Conservation (phyloP, 2,888 invertebrate species). For the Chirona hameri region DNA sequence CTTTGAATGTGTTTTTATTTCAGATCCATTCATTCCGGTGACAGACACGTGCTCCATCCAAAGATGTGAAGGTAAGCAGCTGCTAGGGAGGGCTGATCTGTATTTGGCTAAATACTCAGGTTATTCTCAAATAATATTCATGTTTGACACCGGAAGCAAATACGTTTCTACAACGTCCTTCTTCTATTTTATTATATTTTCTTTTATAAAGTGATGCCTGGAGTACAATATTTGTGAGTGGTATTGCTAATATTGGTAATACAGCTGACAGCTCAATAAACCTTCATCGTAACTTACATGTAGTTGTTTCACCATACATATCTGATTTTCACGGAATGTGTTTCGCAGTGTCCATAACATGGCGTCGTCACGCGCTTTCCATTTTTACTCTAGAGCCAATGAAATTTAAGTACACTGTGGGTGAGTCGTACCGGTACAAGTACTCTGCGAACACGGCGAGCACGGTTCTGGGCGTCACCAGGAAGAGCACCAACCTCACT, state of each 20-base stretch:
- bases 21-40: not conserved
- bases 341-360: not conserved
- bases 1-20: not conserved
- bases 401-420: slow-evolving; percentile 49
- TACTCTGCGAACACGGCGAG: slow-evolving; percentile 48
- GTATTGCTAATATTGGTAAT: too few species aligned
- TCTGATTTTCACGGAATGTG: too few species aligned
- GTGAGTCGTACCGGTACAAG: slow-evolving; percentile 48
- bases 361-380: not conserved
- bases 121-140: not conserved
- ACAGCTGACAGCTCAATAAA: too few species aligned
- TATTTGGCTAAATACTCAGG: not conserved
- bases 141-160: not conserved
- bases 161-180: not conserved
- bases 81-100: not conserved
- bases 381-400: not conserved
- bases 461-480: slow-evolving; percentile 44
- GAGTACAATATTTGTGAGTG: too few species aligned
- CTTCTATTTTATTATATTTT: not conserved
- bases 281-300: not conserved
- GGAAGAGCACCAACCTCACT: not conserved
- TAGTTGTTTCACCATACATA: too few species aligned
- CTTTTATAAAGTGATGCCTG: not conserved
- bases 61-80: not conserved
- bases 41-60: not conserved